Evolutionary conservation across 2,888 invertebrate genomes (phyloP).

Genomic region (Agriopis leucophaearia): DNA sequence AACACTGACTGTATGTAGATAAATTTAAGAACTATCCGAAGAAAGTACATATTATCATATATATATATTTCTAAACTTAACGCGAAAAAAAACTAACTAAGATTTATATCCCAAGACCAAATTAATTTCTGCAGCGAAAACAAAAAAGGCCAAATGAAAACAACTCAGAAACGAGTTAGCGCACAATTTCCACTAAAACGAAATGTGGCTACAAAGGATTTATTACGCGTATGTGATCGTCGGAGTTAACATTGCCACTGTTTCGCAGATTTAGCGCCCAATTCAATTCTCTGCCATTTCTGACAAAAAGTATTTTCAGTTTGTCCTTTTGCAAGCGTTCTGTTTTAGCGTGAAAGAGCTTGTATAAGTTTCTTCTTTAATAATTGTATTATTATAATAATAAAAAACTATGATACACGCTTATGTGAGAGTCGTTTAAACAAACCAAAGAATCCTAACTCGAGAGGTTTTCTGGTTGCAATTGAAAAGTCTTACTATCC

Average conservation of each 20-base stretch:
- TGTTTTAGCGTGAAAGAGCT: neutral
- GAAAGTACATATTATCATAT: too few species aligned
- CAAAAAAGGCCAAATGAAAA: slow-evolving; percentile 22
- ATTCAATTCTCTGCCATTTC: neutral
- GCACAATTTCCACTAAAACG: slow-evolving; percentile 15
- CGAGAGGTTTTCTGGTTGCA: too few species aligned
- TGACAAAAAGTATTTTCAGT: too few species aligned
- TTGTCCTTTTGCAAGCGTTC: neutral
- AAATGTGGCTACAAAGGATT: slow-evolving; percentile 27
- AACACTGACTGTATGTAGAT: too few species aligned
- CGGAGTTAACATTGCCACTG: neutral
- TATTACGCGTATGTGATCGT: slow-evolving; percentile 14
- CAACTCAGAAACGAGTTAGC: slow-evolving; percentile 10
- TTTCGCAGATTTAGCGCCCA: neutral
- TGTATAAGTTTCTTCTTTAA: too few species aligned
- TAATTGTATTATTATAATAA: too few species aligned
- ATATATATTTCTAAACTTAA: neutral
- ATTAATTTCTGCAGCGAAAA: slow-evolving; percentile 15
- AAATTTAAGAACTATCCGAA: too few species aligned
- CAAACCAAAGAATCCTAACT: too few species aligned
- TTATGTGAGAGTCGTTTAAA: neutral
- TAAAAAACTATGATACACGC: too few species aligned
- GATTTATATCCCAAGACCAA: slow-evolving; percentile 23
- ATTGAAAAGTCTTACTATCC: too few species aligned
- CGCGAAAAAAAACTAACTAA: slow-evolving; percentile 10